phyloP scores from a whole-genome alignment of 2,797 vertebrate genomes.

The Huso huso region DNA sequence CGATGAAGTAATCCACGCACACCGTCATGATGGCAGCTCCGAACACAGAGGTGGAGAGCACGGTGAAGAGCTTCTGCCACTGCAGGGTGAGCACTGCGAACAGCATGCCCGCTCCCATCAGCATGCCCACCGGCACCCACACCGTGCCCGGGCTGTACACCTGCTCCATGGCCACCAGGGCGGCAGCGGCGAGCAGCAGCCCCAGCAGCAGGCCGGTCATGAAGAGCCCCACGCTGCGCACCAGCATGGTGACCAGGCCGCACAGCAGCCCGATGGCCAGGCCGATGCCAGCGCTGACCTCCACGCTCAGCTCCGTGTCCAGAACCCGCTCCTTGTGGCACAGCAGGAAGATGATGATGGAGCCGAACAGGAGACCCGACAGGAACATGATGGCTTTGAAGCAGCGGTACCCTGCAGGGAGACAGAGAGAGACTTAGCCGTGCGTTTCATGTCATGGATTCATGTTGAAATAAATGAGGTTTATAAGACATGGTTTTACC shows the following conservation, averaged over 20 bases:
- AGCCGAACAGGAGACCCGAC: slow-evolving; percentile 78
- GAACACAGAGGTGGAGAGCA: slow-evolving; percentile 70
- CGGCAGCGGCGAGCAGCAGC: slow-evolving; percentile 65
- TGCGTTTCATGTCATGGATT: background rate
- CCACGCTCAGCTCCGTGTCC: slow-evolving; percentile 78
- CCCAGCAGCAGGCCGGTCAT: slow-evolving; percentile 78
- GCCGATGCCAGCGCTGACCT: slow-evolving; percentile 75
- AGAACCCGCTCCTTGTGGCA: slow-evolving; percentile 79
- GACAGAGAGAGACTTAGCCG: slow-evolving; percentile 5
- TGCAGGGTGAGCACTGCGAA: slow-evolving; percentile 74
- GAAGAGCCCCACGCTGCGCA: slow-evolving; percentile 80
- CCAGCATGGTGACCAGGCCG: slow-evolving; percentile 80
- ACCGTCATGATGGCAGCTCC: slow-evolving; percentile 72
- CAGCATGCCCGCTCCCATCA: slow-evolving; percentile 73
- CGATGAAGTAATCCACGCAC: slow-evolving; percentile 75
- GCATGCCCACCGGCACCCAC: slow-evolving; percentile 71
- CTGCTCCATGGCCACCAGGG: slow-evolving; percentile 61
- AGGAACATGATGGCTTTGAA: slow-evolving; percentile 89
- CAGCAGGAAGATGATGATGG: slow-evolving; percentile 74
- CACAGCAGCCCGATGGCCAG: slow-evolving; percentile 79
- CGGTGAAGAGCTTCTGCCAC: slow-evolving; percentile 74
- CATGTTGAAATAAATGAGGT: too few species aligned
- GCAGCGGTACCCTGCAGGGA: slow-evolving; percentile 71
- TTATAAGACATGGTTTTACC: background rate
- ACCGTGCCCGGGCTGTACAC: slow-evolving; percentile 65